Base-by-base conservation (phyloP, 2,888 invertebrate genomes). In the Hypena proboscidalis region DNA sequence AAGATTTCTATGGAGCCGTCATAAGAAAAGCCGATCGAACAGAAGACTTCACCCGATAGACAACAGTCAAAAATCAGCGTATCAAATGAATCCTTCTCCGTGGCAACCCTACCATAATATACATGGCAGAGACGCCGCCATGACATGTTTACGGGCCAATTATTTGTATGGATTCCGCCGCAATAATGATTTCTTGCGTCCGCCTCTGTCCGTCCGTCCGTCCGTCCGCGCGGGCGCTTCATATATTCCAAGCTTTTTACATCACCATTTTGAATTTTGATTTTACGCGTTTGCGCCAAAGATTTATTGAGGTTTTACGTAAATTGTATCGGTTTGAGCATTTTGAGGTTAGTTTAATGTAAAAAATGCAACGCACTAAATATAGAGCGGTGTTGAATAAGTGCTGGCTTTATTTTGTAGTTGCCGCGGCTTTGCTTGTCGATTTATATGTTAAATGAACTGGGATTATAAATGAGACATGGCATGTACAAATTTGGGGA, bases 101-200 rank as follows among this genome's bases (percentile, higher is more conserved):
- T 58, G 76, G 5, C 80, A 86, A 50, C 90, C 90, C 90, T 90
- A 73, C 43, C 33, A 63, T 81, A 86, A 89, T 88, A 89, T 87
- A 89, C 90, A 89, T 87, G 86, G 87, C 66, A 88, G 78, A 89
- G 87, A 85, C 83, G 87, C 90, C 90, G 89, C 87, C 79, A 74
- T 90, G 91, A 91, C 91, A 90, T 90, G 87, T 91, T 91, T 90
- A 91, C 91, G 89, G 91, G 77, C 91, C 91, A 91, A 91, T 91
- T 91, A 91, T 90, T 90, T 90, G 91, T 90, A 90, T 90, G 89
- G 90, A 87, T 87, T 88, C 87, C 86, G 72, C 71, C 71, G 81
- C 89, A 86, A 83, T 90, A 90, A 90, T 90, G 90, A 90, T 90
- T 90, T 90, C 90, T 90, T 89, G 89, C 77, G 79, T 75, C 77